A percentile compares a stretch with the other conserved stretches of the same genome.
Evolutionary conservation across 2,113 vertebrate genomes (phyloP).

Genomic region (Ancistrus triradiatus): DNA sequence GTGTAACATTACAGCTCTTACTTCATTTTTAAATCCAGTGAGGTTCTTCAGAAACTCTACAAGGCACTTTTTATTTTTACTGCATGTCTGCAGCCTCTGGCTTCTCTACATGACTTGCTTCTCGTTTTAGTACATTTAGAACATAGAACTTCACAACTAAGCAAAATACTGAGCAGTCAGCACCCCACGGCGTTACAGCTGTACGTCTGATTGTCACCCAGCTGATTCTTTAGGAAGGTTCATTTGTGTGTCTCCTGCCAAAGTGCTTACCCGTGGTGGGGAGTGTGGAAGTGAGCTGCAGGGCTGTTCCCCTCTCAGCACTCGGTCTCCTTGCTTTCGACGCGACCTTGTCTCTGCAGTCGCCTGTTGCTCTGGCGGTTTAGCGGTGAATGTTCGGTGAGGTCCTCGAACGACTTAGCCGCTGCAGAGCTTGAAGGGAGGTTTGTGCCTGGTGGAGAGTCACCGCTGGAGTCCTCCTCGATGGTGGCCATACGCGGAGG

Average conservation of each 20-base stretch:
- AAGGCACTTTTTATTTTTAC: conserved; percentile 14
- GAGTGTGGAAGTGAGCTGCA: not conserved
- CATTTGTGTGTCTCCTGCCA: not conserved
- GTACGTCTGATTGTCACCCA: not conserved
- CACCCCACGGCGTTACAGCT: conserved; percentile 1
- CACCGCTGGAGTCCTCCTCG: conserved; percentile 90
- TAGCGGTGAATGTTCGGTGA: conserved; percentile 74
- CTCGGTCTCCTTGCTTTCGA: conserved; percentile 92
- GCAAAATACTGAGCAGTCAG: not conserved
- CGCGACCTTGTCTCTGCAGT: conserved; percentile 82
- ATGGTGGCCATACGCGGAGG: conserved; percentile 91
- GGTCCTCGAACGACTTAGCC: conserved; percentile 91
- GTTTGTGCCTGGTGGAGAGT: conserved; percentile 80
- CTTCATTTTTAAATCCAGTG: not conserved
- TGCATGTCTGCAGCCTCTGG: conserved; percentile 1
- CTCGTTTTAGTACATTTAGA: not conserved
- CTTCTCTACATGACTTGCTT: not conserved
- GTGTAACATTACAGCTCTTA: too few species aligned
- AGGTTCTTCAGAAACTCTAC: not conserved
- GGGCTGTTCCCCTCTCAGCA: conserved; percentile 72
- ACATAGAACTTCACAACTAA: not conserved
- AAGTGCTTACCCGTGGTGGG: not conserved
- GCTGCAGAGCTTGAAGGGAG: conserved; percentile 79
- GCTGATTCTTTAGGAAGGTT: not conserved
- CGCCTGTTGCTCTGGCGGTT: conserved; percentile 76